phyloP scores from a whole-genome alignment of 2,888 invertebrate genomes.

The Sphinx pinastri region DNA sequence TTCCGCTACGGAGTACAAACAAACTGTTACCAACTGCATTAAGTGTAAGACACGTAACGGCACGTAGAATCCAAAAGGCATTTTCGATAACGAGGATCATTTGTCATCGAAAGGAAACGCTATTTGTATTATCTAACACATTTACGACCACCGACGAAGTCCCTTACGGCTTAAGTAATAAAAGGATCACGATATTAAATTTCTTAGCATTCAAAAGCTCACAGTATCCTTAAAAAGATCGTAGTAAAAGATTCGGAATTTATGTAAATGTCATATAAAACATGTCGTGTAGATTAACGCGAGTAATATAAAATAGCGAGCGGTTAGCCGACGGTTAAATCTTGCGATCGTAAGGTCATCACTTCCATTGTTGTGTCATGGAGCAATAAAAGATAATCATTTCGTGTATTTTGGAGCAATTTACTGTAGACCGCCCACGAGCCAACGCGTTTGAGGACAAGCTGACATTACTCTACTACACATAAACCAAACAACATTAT shows the following conservation, averaged over 20 bases:
- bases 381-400: slow-evolving; percentile 73
- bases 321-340: slow-evolving; percentile 57
- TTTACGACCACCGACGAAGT: slow-evolving; percentile 57
- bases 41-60: slow-evolving; percentile 32
- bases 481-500: slow-evolving; percentile 2
- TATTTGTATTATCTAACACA: slow-evolving; percentile 51
- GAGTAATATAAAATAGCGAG: slow-evolving; percentile 55
- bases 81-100: slow-evolving; percentile 44
- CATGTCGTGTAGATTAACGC: slow-evolving; percentile 43
- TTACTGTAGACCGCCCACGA: slow-evolving; percentile 66
- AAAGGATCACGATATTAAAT: slow-evolving; percentile 15
- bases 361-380: slow-evolving; percentile 74
- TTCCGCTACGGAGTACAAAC: slow-evolving; percentile 25
- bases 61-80: slow-evolving; percentile 33
- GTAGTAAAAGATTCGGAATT: slow-evolving; percentile 35
- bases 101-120: slow-evolving; percentile 44
- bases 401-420: slow-evolving; percentile 77
- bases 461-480: slow-evolving; percentile 9
- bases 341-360: slow-evolving; percentile 70
- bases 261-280: slow-evolving; percentile 40
- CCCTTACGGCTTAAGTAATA: slow-evolving; percentile 20
- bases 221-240: slow-evolving; percentile 31
- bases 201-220: slow-evolving; percentile 16
- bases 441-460: slow-evolving; percentile 35
- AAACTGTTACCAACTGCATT: slow-evolving; percentile 25